phyloP scores from a whole-genome alignment of 2,113 vertebrate genomes.

The Perca schrenkii region DNA sequence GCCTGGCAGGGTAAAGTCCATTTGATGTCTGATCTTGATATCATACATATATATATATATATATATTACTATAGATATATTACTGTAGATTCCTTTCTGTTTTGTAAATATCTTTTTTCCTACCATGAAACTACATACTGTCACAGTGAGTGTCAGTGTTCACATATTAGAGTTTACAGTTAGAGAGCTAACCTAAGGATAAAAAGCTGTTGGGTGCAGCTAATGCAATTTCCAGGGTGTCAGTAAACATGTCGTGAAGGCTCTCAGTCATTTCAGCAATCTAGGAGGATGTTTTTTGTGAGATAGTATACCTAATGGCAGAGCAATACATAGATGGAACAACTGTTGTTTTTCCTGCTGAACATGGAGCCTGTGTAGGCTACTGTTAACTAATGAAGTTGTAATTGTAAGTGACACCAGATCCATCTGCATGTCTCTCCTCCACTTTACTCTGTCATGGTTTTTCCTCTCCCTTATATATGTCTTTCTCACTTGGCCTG shows the following conservation, averaged over 20 bases:
- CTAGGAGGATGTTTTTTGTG: not conserved
- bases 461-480: constrained; percentile 17
- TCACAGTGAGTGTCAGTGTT: not conserved
- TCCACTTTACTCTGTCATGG: not conserved
- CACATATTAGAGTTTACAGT: not conserved
- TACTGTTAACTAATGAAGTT: no score
- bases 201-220: not conserved
- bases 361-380: no score
- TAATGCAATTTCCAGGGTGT: not conserved
- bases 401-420: no score
- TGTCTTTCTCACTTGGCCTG: constrained; percentile 42
- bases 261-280: not conserved
- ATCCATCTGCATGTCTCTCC: not conserved
- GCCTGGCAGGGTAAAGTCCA: no score
- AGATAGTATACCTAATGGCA: not conserved
- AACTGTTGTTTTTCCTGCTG: not conserved
- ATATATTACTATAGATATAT: no score
- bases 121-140: not conserved
- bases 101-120: not conserved
- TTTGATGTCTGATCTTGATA: no score
- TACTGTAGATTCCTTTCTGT: not conserved
- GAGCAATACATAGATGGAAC: not conserved
- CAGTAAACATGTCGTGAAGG: not conserved
- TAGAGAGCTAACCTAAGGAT: not conserved
- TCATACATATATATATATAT: no score